Evolutionary conservation across 1,140 invertebrate genomes (phyloP), one percentile per base, ranked within the genome.

Genomic region (Papilio helenus): DNA sequence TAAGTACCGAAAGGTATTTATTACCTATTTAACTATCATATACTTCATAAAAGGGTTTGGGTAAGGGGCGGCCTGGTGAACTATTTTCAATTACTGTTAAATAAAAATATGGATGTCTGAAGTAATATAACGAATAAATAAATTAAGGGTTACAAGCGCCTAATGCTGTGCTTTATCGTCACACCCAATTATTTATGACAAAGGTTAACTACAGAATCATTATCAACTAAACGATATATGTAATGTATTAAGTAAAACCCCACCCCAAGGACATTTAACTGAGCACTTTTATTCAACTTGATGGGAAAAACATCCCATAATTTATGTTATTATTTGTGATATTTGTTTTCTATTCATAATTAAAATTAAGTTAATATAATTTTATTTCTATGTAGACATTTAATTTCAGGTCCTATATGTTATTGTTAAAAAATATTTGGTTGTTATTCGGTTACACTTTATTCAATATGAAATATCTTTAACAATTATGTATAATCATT

Each of bases 311-410:
- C 51, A n/a, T 51, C 3, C 26, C 26, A 14, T 68, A 65, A 68
- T 68, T 68, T 68, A 68, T 18, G 61, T 68, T 68, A 3, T 68
- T 34, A 68, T 68, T 68, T 68, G 61, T 68, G 61, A 68, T 68
- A 68, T 68, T 68, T 65, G 61, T 12, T 68, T 68, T 29, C 14
- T 68, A 68, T 18, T 68, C 26, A 16, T 68, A 68, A 26, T 68
- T 68, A 68, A 29, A 68, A 16, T 26, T 68, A 68, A 68, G 61
- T 26, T 68, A 29, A 29, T 29, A 68, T 68, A 68, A 68, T 68
- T 68, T 68, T 29, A 68, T 68, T 68, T 68, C 29, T 29, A 68
- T 68, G 61, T 14, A 68, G 10, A 34, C 26, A 12, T 65, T 12
- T 65, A 34, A 29, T 68, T 68, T 68, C 26, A 68, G 16, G 14